Conservation (phyloP, 1,140 invertebrate species). For the Diachasmimorpha longicaudata region DNA sequence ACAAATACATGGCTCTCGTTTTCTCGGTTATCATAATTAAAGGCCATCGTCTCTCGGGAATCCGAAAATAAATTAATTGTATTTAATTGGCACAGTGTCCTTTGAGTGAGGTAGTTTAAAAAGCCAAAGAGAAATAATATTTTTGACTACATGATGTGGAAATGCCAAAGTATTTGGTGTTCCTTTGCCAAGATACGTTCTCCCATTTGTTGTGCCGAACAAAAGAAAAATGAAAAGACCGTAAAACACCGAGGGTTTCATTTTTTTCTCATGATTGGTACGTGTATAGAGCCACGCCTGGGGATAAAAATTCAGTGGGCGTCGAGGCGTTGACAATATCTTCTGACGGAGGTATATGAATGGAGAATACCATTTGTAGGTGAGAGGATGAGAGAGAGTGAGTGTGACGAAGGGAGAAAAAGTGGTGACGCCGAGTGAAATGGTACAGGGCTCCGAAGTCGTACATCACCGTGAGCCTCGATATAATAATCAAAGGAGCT, state of each 20-base stretch:
- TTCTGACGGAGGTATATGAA: slow-evolving; percentile 4
- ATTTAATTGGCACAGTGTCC: neutral
- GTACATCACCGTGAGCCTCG: slow-evolving; percentile 3
- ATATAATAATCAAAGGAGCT: neutral
- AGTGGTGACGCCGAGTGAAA: too few relatives aligned
- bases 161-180: slow-evolving; percentile 1
- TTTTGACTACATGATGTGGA: neutral
- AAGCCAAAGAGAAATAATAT: neutral
- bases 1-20: neutral
- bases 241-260: neutral
- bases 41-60: neutral
- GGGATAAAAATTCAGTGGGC: slow-evolving; percentile 1
- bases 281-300: neutral
- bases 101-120: neutral
- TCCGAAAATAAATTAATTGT: neutral
- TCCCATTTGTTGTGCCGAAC: neutral
- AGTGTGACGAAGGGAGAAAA: too few relatives aligned
- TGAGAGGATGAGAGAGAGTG: too few relatives aligned
- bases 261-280: neutral
- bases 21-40: neutral
- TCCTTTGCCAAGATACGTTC: neutral
- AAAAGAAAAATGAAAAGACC: neutral
- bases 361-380: slow-evolving; percentile 8
- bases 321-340: slow-evolving; percentile 24
- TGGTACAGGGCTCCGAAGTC: neutral